phyloP scores from a whole-genome alignment of 1,140 invertebrate species.

The Papilio helenus region DNA sequence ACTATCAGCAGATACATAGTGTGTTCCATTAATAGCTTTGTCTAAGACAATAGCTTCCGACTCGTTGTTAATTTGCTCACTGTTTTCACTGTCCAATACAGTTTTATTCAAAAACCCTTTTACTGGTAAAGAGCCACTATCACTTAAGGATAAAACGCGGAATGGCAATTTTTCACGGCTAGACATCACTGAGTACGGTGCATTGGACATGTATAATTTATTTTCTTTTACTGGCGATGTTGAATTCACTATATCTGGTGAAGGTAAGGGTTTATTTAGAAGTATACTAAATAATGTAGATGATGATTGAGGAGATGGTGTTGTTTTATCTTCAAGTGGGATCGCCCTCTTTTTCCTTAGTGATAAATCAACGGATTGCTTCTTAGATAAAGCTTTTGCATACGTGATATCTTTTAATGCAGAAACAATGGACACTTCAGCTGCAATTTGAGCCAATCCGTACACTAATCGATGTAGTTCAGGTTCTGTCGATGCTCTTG shows the following conservation, averaged over 20 bases:
- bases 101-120: conserved; percentile 78
- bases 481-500: conserved; percentile 71
- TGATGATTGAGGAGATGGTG: conserved; percentile 39
- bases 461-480: conserved; percentile 75
- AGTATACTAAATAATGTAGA: conserved; percentile 58
- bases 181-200: conserved; percentile 63
- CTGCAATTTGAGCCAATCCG: conserved; percentile 74
- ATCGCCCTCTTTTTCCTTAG: conserved; percentile 68
- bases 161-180: conserved; percentile 54
- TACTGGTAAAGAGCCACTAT: conserved; percentile 19
- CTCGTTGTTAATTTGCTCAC: conserved; percentile 51
- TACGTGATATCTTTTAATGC: conserved; percentile 77
- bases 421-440: conserved; percentile 76
- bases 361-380: conserved; percentile 74
- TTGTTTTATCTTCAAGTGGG: conserved; percentile 43
- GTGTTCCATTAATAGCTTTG: conserved; percentile 63
- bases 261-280: conserved; percentile 58
- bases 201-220: conserved; percentile 33
- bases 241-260: conserved; percentile 21
- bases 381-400: conserved; percentile 70
- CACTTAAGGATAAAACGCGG: conserved; percentile 54
- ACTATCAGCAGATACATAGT: conserved; percentile 53
- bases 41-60: conserved; percentile 63
- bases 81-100: conserved; percentile 63
- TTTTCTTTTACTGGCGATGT: conserved; percentile 39